Evolutionary conservation across 53 echinoderm and acorn worm genomes (phyloP).

Genomic region (Antedon mediterranea): DNA sequence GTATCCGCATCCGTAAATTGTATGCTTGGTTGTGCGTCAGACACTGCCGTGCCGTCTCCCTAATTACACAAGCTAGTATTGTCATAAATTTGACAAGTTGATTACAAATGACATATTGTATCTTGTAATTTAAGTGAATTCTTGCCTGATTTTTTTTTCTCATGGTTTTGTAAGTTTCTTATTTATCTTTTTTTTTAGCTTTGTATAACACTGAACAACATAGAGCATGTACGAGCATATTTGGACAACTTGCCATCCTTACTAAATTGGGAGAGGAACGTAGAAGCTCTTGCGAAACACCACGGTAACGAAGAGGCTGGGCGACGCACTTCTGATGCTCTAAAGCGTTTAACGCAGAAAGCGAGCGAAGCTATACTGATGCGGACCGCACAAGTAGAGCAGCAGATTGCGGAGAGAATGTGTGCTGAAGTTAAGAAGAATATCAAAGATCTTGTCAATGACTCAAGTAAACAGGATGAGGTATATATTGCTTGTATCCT

Average conservation of each 20-base stretch:
- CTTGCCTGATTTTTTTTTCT: too few relatives aligned
- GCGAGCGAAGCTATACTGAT: conserved; percentile 50
- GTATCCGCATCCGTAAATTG: too few relatives aligned
- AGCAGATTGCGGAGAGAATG: conserved; percentile 72
- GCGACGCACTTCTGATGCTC: conserved; percentile 50
- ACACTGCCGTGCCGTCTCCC: too few relatives aligned
- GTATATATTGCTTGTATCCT: too few relatives aligned
- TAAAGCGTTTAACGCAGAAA: conserved; percentile 51
- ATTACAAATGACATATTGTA: too few relatives aligned
- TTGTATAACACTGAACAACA: conserved; percentile 96
- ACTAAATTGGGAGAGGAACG: conserved; percentile 66
- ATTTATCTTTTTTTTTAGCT: conserved; percentile 27
- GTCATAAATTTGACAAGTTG: too few relatives aligned
- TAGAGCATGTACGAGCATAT: conserved; percentile 78
- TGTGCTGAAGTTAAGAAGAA: conserved; percentile 60
- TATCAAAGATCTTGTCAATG: conserved; percentile 59
- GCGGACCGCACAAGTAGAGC: conserved; percentile 53
- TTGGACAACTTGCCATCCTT: conserved; percentile 78
- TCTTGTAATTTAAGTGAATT: too few relatives aligned
- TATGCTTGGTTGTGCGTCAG: too few relatives aligned
- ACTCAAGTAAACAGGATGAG: conserved; percentile 39
- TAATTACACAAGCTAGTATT: too few relatives aligned
- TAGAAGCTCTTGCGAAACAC: conserved; percentile 38
- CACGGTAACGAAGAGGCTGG: conserved; percentile 53
- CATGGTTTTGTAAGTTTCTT: neutral